These are phyloP conservation scores for Mionectes macconnelli DNA, from an alignment of 2,113 vertebrate species.

Conservation along the genomic window DNA sequence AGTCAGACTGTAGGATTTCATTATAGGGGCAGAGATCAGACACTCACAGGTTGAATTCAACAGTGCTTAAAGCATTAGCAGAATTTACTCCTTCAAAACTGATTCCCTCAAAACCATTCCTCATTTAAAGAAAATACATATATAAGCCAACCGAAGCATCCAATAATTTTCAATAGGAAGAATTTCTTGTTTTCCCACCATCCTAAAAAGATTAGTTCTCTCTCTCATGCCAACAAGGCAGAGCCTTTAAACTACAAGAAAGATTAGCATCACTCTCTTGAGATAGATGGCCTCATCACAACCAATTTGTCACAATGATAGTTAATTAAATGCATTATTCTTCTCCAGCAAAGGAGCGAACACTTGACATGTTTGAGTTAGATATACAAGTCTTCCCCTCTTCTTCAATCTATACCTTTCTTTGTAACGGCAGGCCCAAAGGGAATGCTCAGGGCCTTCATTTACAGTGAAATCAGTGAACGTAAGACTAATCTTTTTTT, in stretches of 20 bases:
- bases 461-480: conserved; percentile 41
- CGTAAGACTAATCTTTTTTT: not conserved
- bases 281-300: conserved; percentile 66
- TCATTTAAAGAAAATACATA: not conserved
- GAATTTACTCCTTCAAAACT: not conserved
- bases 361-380: conserved; percentile 44
- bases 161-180: not conserved
- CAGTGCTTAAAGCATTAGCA: not conserved
- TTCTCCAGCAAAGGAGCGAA: conserved; percentile 51
- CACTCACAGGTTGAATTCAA: not conserved
- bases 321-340: conserved; percentile 75
- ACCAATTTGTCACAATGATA: conserved; percentile 72
- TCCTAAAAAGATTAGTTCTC: not conserved
- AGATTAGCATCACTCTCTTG: conserved; percentile 66
- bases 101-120: not conserved
- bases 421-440: conserved; percentile 17
- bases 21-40: not conserved
- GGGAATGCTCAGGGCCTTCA: conserved; percentile 40
- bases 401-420: conserved; percentile 5
- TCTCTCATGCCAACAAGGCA: conserved; percentile 26
- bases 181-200: not conserved
- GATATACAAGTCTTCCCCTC: conserved; percentile 4
- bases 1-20: not conserved
- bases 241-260: conserved; percentile 60
- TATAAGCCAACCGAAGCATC: not conserved